A percentile compares a stretch with the other conserved stretches of the same genome.
These are phyloP conservation scores for Chrysogorgia sp. DNA, from an alignment of 92 coral and sea anemone species.

Conservation along the genomic window DNA sequence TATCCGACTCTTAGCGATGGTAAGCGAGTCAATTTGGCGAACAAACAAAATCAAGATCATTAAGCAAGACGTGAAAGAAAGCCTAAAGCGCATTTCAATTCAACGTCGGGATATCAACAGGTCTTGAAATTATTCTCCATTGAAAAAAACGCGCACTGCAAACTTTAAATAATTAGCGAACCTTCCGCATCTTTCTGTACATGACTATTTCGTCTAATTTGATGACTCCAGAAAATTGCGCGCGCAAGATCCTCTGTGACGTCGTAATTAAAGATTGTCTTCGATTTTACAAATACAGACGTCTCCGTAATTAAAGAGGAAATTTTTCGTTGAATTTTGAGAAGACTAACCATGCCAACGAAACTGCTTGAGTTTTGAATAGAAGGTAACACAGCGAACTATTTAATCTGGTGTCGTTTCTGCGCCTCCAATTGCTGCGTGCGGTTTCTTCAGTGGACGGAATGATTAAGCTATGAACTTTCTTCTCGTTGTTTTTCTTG, in stretches of 20 bases:
- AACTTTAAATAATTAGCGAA: neutral
- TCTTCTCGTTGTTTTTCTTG: neutral
- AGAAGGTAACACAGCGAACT: too few species aligned
- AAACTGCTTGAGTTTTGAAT: too few species aligned
- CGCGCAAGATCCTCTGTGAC: neutral
- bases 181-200: neutral
- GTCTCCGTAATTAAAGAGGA: too few species aligned
- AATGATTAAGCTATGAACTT: neutral
- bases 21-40: neutral
- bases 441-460: neutral
- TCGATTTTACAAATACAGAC: too few species aligned
- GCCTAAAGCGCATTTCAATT: neutral
- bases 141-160: too few species aligned
- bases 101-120: neutral
- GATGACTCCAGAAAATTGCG: neutral
- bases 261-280: too few species aligned
- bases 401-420: too few species aligned
- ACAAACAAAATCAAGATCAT: neutral
- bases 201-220: neutral
- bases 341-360: too few species aligned
- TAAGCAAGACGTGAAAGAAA: neutral
- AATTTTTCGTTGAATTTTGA: too few species aligned
- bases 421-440: too few species aligned
- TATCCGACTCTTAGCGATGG: slow-evolving; percentile 90
- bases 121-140: neutral